These are phyloP conservation scores for Jacana jacana DNA, from an alignment of 2,113 vertebrate genomes.

Conservation along the genomic window DNA sequence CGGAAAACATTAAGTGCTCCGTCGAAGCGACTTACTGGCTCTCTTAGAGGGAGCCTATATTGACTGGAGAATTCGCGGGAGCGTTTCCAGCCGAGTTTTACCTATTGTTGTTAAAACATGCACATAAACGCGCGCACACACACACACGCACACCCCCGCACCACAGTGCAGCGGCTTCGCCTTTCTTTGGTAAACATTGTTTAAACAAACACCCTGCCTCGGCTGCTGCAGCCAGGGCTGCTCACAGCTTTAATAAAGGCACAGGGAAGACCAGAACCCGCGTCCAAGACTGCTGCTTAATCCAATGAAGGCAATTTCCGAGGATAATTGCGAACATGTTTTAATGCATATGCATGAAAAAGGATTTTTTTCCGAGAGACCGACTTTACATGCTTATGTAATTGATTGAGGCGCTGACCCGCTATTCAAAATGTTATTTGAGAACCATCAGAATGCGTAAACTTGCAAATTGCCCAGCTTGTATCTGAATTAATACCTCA, in stretches of 20 bases:
- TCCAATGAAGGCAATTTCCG: constrained; percentile 99
- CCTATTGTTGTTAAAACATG: constrained; percentile 35
- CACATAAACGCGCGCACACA: neutral
- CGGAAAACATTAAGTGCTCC: neutral
- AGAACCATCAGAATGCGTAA: constrained; percentile 99
- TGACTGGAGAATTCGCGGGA: neutral
- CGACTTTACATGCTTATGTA: constrained; percentile 93
- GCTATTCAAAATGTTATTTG: constrained; percentile 99
- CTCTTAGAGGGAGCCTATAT: neutral
- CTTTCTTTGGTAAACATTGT: constrained; percentile 71
- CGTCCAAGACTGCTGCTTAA: constrained; percentile 88
- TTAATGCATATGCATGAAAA: constrained; percentile 99
- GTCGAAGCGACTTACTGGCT: neutral
- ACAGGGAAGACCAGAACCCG: constrained; percentile 77
- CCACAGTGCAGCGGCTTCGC: neutral
- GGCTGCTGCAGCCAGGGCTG: constrained; percentile 66
- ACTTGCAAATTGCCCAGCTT: constrained; percentile 99
- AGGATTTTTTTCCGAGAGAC: constrained; percentile 90
- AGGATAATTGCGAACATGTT: constrained; percentile 99
- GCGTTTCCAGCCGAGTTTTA: constrained; percentile 19
- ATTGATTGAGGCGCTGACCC: constrained; percentile 99
- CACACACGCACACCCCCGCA: neutral
- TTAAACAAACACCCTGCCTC: constrained; percentile 73
- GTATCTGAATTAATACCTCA: constrained; percentile 99
- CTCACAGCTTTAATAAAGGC: constrained; percentile 78